Base-by-base conservation (phyloP, 2,888 invertebrate species). In the Drosophila glabriapex region DNA sequence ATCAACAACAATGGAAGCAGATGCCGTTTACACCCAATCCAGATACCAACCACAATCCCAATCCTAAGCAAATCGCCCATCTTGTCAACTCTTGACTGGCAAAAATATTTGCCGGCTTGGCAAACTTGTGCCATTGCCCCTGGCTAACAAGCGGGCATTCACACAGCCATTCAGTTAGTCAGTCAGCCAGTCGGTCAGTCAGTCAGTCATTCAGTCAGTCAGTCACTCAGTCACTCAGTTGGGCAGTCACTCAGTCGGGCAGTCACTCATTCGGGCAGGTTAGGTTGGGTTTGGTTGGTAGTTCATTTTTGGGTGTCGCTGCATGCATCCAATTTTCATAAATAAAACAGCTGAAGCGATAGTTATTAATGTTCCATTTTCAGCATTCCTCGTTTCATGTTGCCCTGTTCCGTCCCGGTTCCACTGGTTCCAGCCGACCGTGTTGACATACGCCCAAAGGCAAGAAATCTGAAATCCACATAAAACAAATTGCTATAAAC, bases 51-150 rank as follows among this genome's bases (percentile, higher is more conserved):
- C 19, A 22, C 54, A 54, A 25, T 25, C 53, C 56, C 46, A 28
- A 29, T 49, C 16, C 50, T 29, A n/a, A 52, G 29, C 29, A 52
- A 19, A 19, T 52, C 28, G 12, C 19, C 29, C 29, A 28, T 6
- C 52, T 29, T 28, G 39, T 58, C 41, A 43, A 31, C 58, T 58
- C 71, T 80, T 74, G 73, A 76, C 77, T 80, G 68, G 78, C 83
- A 88, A 85, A 88, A 85, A 85, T 85, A 85, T 85, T 85, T 85
- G 85, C 72, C 75, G 75, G 81, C 67, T 76, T 76, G 73, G 72
- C 83, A 83, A 88, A 83, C 81, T 80, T 83, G 78, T 83, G 80
- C 69, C 71, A 72, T 67, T 82, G 82, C 82, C 73, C 65, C 67
- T 61, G 76, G 76, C 37, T 28, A 31, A 46, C 46, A 46, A 37